Evolutionary conservation across 2,888 invertebrate species (phyloP).

Genomic region (Lasius platythorax): DNA sequence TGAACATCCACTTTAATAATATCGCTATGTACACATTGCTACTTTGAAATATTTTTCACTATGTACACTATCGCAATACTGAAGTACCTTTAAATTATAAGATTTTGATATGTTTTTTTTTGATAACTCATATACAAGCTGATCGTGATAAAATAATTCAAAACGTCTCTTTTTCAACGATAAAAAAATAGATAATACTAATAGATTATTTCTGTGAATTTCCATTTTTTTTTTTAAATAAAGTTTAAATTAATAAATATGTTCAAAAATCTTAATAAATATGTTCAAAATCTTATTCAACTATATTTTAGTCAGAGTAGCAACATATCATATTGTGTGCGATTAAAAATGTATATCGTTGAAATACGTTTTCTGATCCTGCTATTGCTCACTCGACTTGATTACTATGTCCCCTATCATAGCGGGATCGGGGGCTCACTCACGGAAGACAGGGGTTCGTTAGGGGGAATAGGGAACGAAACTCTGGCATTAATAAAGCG

Average conservation of each 20-base stretch:
- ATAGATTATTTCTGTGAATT: neutral
- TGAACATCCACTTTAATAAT: neutral
- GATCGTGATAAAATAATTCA: neutral
- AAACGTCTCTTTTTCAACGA: neutral
- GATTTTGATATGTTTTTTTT: neutral
- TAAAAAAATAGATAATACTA: neutral
- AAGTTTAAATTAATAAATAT: slow-evolving; percentile 5
- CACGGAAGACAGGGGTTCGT: slow-evolving; percentile 60
- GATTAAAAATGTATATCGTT: slow-evolving; percentile 24
- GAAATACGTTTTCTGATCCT: slow-evolving; percentile 33
- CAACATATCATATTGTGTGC: neutral
- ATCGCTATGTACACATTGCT: neutral
- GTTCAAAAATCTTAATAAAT: neutral
- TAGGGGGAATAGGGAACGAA: slow-evolving; percentile 49
- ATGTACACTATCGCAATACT: neutral
- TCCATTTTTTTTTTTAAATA: neutral
- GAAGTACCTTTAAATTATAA: slow-evolving; percentile 2
- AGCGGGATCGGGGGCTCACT: slow-evolving; percentile 46
- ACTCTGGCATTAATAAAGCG: slow-evolving; percentile 62
- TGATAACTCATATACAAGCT: neutral
- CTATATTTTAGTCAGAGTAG: neutral
- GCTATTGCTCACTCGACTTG: slow-evolving; percentile 36
- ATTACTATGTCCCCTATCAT: slow-evolving; percentile 55
- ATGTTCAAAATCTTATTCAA: neutral
- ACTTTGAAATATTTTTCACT: neutral